phyloP scores from a whole-genome alignment of 2,113 vertebrate genomes.

The Cyanoramphus novaezelandiae region DNA sequence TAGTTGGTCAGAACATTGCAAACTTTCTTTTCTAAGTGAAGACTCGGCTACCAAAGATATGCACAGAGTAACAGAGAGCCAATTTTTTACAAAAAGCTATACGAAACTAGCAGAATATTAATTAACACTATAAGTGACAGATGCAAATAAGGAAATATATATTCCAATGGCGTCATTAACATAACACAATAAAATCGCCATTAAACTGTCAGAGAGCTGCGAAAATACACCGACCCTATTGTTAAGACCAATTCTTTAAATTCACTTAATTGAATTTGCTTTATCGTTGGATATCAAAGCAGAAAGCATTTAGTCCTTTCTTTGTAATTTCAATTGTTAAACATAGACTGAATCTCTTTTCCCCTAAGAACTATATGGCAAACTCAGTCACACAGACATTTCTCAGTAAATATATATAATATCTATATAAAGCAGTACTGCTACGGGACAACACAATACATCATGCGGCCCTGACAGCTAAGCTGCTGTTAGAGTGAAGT shows the following conservation, averaged over 20 bases:
- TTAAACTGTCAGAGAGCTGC: slow-evolving; percentile 6
- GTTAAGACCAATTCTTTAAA: not conserved
- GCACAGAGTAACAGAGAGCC: not conserved
- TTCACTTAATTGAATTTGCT: not conserved
- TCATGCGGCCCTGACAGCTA: not conserved
- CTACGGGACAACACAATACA: not conserved
- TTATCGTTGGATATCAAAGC: not conserved
- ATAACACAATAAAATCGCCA: not conserved
- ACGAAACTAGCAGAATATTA: slow-evolving; percentile 1
- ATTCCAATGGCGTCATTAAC: not conserved
- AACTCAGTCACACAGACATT: not conserved
- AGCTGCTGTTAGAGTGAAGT: not conserved
- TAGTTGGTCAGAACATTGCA: not conserved
- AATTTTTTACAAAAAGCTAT: not conserved
- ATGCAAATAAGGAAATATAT: slow-evolving; percentile 28
- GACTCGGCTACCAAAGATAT: not conserved
- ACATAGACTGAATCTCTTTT: not conserved
- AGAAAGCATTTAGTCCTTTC: not conserved
- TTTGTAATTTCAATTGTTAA: not conserved
- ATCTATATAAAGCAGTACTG: not conserved
- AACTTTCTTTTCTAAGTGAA: not conserved
- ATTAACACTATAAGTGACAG: slow-evolving; percentile 6
- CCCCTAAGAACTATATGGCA: not conserved
- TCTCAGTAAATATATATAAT: accelerated
- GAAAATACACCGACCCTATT: not conserved